A percentile compares a stretch with the other conserved stretches of the same genome.
These are phyloP conservation scores for Ypsolopha scabrella DNA, from an alignment of 2,888 invertebrate genomes.

Conservation along the genomic window DNA sequence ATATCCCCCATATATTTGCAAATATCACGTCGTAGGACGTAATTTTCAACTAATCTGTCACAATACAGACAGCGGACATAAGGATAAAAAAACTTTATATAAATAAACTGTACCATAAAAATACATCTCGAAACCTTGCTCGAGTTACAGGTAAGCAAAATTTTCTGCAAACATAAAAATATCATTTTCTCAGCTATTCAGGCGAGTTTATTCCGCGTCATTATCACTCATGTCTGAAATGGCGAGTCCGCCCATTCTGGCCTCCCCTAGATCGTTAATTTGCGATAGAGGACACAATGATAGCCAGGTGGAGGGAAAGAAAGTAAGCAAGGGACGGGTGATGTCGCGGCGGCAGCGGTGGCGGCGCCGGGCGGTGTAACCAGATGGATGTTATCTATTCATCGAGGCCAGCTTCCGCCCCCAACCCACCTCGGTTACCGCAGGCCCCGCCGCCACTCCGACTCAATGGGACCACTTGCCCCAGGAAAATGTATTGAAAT, in stretches of 20 bases:
- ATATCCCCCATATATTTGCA: no score
- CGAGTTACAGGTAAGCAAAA: no score
- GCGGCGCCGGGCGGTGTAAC: constrained; percentile 17
- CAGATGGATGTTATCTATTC: constrained; percentile 62
- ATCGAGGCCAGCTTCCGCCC: constrained; percentile 28
- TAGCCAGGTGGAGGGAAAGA: constrained; percentile 12
- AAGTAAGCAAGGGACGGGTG: constrained; percentile 3
- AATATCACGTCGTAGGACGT: no score
- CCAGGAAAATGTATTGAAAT: constrained; percentile 63
- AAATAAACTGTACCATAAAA: no score
- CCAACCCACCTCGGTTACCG: background rate
- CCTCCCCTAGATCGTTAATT: constrained; percentile 30
- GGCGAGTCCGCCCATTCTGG: constrained; percentile 20
- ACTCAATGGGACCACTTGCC: constrained; percentile 59
- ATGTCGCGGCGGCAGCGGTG: background rate
- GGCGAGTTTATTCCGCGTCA: constrained; percentile 4
- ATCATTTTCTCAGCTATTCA: no score
- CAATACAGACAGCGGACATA: no score
- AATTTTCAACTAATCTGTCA: no score
- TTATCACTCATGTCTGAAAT: constrained; percentile 17
- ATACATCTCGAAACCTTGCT: no score
- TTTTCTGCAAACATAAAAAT: no score
- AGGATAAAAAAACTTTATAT: no score
- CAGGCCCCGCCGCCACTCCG: background rate
- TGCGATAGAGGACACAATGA: constrained; percentile 31